Evolutionary conservation across 2,797 vertebrate genomes (phyloP).

Genomic region (Podarcis lilfordi): DNA sequence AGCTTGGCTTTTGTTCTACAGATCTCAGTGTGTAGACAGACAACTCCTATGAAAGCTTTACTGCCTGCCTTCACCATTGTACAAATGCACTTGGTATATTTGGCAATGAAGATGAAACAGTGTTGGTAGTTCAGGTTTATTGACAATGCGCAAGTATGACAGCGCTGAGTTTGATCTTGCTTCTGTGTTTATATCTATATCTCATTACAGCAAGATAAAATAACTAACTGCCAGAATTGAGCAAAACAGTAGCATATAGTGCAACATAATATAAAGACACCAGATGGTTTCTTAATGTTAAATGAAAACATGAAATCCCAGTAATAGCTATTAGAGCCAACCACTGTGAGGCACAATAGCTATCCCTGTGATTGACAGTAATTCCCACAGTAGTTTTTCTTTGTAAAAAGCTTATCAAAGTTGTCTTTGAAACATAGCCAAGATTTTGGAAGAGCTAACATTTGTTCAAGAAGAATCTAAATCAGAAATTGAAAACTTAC

Average conservation of each 20-base stretch:
- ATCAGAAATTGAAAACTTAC: background rate
- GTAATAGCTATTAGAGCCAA: slow-evolving; percentile 51
- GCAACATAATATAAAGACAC: slow-evolving; percentile 44
- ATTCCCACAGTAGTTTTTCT: slow-evolving; percentile 44
- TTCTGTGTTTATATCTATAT: slow-evolving; percentile 4
- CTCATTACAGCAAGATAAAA: slow-evolving; percentile 42
- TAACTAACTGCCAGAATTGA: slow-evolving; percentile 9
- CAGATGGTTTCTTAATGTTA: slow-evolving; percentile 59
- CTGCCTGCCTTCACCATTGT: background rate
- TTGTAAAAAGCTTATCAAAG: slow-evolving; percentile 18
- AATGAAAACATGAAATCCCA: slow-evolving; percentile 58
- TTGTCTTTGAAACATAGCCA: background rate
- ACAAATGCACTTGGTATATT: background rate
- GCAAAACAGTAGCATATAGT: slow-evolving; percentile 35
- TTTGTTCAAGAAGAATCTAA: slow-evolving; percentile 20
- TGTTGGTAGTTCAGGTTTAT: background rate
- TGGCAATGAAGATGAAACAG: background rate
- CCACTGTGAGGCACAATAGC: slow-evolving; percentile 33
- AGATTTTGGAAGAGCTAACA: background rate
- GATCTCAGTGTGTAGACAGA: background rate
- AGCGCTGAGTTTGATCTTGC: slow-evolving; percentile 36
- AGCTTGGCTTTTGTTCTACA: background rate
- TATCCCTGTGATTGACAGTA: slow-evolving; percentile 39
- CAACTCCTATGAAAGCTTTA: background rate
- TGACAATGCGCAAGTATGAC: background rate